Evolutionary conservation across 2,113 vertebrate species (phyloP).

Genomic region (Chaenocephalus aceratus): DNA sequence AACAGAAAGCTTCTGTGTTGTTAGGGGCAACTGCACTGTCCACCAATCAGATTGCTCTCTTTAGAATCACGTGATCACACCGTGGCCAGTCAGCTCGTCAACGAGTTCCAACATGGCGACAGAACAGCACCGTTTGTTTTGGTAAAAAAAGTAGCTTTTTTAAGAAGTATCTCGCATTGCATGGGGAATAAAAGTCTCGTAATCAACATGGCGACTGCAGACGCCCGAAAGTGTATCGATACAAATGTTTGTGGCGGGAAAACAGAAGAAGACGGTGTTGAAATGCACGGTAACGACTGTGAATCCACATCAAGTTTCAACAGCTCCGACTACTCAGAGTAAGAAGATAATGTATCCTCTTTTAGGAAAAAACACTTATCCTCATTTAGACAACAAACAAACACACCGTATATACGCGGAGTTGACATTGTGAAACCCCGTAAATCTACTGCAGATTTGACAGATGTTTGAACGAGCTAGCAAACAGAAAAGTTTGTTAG

Average conservation of each 20-base stretch:
- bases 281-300: slow-evolving; percentile 1
- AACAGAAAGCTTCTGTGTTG: slow-evolving; percentile 74
- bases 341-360: slow-evolving; percentile 50
- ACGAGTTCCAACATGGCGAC: slow-evolving; percentile 73
- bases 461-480: background rate
- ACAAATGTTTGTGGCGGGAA: background rate
- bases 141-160: background rate
- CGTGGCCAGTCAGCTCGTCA: background rate
- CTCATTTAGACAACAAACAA: background rate
- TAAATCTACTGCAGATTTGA: background rate
- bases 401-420: background rate
- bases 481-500: background rate
- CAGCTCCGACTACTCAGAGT: slow-evolving; percentile 77
- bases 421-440: fast-evolving
- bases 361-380: background rate
- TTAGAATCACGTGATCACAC: slow-evolving; percentile 59
- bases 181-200: fast-evolving
- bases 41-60: slow-evolving; percentile 61
- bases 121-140: background rate
- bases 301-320: slow-evolving; percentile 68
- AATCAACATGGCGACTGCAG: slow-evolving; percentile 49
- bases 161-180: background rate
- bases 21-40: slow-evolving; percentile 68
- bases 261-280: slow-evolving; percentile 23
- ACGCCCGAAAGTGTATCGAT: background rate